Evolutionary conservation across 2,113 vertebrate genomes (phyloP), one percentile per base, ranked within the genome.

Genomic region (Myiozetetes cayanensis): DNA sequence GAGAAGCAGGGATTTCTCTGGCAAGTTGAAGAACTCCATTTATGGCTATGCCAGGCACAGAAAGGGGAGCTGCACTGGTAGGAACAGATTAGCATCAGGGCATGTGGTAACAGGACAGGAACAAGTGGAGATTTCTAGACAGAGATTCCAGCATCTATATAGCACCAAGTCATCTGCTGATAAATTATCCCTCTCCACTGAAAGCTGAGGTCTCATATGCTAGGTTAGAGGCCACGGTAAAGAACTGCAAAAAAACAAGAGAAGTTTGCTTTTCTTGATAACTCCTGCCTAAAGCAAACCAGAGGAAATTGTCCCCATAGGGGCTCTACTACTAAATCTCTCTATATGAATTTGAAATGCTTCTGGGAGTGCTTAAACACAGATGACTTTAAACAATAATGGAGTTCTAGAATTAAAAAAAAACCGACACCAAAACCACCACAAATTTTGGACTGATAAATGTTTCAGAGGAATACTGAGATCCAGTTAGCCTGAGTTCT

Each of bases 201-300:
- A 93, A 95, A 95, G 52, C 62, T 56, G 63, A 74, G 77, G 85
- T 93, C 70, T 96, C 65, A 9, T 47, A 47, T 1, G 9, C 76
- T 70, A 56, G 87, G 91, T 90, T 90, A 92, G 76, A 94, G 76
- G 86, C 37, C 83, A 93, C 0, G 1, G 80, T 47, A 80, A 92
- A 91, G 92, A 93, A 90, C 3, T 66, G 85, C 89, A 93, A 67
- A 92, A 96, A 95, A 94, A n/a, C 62, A 95, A 88, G 83, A 77
- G 43, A 94, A 97, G 95, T 94, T 96, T 90, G 79, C 87, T 94
- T 87, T 93, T 77, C 94, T 95, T 91, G 96, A 89, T 96, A 96
- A 93, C 89, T 58, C 56, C 77, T 44, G 90, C 90, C 93, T 95
- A 93, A 84, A 96, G 93, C 90, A 93, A 96, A 95, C 49, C 84